Conservation (phyloP, 2,888 invertebrate genomes). For the Scrobipalpa atriplicella region DNA sequence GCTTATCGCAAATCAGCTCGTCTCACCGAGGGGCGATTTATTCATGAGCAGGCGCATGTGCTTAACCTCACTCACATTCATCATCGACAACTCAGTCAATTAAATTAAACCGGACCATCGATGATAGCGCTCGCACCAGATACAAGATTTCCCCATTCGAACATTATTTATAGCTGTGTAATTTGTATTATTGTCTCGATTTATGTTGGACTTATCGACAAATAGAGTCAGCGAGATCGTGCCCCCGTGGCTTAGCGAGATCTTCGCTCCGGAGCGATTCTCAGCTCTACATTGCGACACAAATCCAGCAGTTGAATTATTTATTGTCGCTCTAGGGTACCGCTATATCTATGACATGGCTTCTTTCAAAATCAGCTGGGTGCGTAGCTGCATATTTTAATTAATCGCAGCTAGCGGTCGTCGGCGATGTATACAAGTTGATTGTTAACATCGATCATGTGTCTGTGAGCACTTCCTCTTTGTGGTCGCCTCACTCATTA, state of each 20-base stretch:
- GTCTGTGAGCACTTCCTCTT: constrained; percentile 54
- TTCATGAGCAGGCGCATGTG: constrained; percentile 73
- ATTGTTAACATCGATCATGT: constrained; percentile 56
- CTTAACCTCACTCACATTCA: constrained; percentile 77
- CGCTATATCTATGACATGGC: constrained; percentile 16
- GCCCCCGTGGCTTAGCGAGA: constrained; percentile 33
- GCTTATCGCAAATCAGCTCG: constrained; percentile 81
- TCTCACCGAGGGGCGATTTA: constrained; percentile 75
- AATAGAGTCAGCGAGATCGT: constrained; percentile 48
- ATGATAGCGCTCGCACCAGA: constrained; percentile 72
- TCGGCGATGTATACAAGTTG: constrained; percentile 30
- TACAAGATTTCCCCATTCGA: constrained; percentile 62
- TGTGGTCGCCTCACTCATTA: constrained; percentile 51
- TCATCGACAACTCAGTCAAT: constrained; percentile 79
- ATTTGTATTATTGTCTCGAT: constrained; percentile 53
- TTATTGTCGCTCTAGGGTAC: constrained; percentile 23
- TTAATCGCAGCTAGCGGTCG: constrained; percentile 25
- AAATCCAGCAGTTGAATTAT: constrained; percentile 25
- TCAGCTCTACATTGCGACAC: constrained; percentile 24
- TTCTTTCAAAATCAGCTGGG: constrained; percentile 24
- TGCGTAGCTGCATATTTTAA: constrained; percentile 19
- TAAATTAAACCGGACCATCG: constrained; percentile 77
- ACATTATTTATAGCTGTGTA: constrained; percentile 70
- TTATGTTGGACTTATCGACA: constrained; percentile 52
- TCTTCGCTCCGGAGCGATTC: constrained; percentile 24